Evolutionary conservation across 2,797 vertebrate species (phyloP), one percentile per base, ranked within the genome.

Genomic region (Melanotaenia pygmaea): DNA sequence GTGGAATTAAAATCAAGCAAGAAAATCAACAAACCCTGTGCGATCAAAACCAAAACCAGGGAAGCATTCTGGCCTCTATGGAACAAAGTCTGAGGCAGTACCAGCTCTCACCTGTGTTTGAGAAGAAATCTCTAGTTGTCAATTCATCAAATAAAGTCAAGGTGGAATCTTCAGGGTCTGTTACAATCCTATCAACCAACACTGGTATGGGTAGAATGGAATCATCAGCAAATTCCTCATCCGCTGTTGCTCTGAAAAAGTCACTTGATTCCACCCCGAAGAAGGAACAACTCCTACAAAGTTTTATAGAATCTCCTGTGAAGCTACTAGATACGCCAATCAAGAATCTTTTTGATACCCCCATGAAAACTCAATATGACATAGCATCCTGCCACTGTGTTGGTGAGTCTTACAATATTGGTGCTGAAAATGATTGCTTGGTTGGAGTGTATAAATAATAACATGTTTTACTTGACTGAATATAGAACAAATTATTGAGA

Each of bases 401-500:
- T 88, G 97, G 98, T 99, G 93, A 97, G 97, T 95, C 28, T 74
- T 24, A 45, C 32, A 20, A 66, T 32, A 20, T 74, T 72, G 22
- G 2, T 59, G 54, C 9, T 64, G 9, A 67, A 66, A 8, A 51
- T 28, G 3, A 45, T n/a, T 64, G 18, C 70, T 67, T 13, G 38
- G 10, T 45, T 68, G 20, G 9, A 38, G 1, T 78, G 2, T 64
- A 10, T 11, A 56, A 59, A 59, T 80, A 62, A 85, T 80, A 66
- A 86, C 45, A 10, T 18, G 14, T 80, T 62, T 50, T 71, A 28
- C 11, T 64, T 77, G 75, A 22, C 76, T 45, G 16, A 43, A 70
- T 95, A 93, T 92, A 99, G 98, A 99, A 88, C 98, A 99, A 97
- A 97, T 99, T 90, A 96, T 96, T 94, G 98, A 99, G 91, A 99